A percentile compares a stretch with the other conserved stretches of the same genome.
phyloP scores from a whole-genome alignment of 2,797 vertebrate species.

The Chaenodraco wilsoni region DNA sequence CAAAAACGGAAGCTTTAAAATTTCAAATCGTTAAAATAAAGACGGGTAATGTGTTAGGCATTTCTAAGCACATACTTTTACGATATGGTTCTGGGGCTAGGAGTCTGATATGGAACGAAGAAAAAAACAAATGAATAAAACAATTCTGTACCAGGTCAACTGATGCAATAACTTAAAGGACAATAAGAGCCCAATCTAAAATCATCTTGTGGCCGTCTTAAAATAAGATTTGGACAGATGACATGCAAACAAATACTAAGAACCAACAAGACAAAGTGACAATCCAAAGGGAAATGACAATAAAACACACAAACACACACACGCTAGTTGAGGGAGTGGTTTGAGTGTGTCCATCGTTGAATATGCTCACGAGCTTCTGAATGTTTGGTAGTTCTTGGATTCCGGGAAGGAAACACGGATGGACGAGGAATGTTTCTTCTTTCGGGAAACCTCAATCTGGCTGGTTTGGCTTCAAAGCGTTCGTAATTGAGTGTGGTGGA shows the following conservation, averaged over 20 bases:
- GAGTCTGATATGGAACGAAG: conserved; percentile 49
- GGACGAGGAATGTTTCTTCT: conserved; percentile 23
- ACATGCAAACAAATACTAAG: conserved; percentile 13
- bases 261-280: conserved; percentile 8
- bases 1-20: conserved; percentile 57
- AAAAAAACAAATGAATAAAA: conserved; percentile 36
- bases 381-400: conserved; percentile 27
- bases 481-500: conserved; percentile 29
- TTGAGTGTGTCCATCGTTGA: conserved; percentile 41
- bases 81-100: conserved; percentile 35
- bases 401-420: conserved; percentile 21
- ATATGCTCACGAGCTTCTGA: conserved; percentile 30
- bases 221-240: conserved; percentile 20
- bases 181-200: conserved; percentile 51
- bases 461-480: conserved; percentile 19
- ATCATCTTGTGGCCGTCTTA: conserved; percentile 36
- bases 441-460: conserved; percentile 4
- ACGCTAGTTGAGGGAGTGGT: conserved; percentile 37
- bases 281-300: conserved; percentile 9
- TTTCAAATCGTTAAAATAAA: conserved; percentile 48
- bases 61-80: conserved; percentile 47
- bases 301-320: background rate
- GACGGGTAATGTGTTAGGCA: conserved; percentile 33
- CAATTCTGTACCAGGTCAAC: conserved; percentile 83
- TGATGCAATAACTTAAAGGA: conserved; percentile 79